Percentiles rank a stretch among this genome's conserved stretches.
Evolutionary conservation across 2,888 invertebrate species (phyloP).

Genomic region (Pomacea canaliculata): DNA sequence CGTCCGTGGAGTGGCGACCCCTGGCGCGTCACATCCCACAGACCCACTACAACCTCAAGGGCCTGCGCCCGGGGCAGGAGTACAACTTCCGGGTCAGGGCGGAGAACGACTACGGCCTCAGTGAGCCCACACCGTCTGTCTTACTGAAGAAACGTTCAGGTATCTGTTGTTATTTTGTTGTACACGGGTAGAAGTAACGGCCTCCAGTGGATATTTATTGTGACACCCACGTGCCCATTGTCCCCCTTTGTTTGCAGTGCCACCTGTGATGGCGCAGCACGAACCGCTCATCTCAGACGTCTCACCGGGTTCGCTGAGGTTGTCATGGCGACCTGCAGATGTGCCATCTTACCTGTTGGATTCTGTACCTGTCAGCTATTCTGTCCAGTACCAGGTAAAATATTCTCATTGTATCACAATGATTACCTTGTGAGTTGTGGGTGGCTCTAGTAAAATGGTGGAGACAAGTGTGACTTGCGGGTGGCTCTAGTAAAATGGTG

Average conservation of each 20-base stretch:
- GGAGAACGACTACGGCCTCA: conserved; percentile 95
- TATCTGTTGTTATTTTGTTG: conserved; percentile 24
- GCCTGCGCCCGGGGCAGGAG: conserved; percentile 88
- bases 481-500: neutral
- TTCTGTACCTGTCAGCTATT: conserved; percentile 53
- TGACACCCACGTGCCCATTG: neutral
- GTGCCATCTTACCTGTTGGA: conserved; percentile 48
- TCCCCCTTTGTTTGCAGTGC: conserved; percentile 39
- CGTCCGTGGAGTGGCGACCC: conserved; percentile 74
- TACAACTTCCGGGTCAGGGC: conserved; percentile 96
- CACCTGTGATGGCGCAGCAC: conserved; percentile 50
- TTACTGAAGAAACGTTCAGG: conserved; percentile 50
- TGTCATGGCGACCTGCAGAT: conserved; percentile 60
- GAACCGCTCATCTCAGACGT: conserved; percentile 58
- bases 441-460: neutral
- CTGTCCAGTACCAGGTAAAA: conserved; percentile 44
- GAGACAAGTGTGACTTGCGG: neutral
- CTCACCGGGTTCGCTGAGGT: conserved; percentile 48
- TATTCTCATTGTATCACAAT: neutral
- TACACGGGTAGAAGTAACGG: neutral
- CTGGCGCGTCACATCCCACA: conserved; percentile 70
- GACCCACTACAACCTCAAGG: conserved; percentile 54
- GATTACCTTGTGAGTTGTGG: neutral
- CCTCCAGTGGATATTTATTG: neutral
- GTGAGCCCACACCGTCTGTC: conserved; percentile 94